These are phyloP conservation scores for Heteronetta atricapilla DNA, from an alignment of 2,113 vertebrate genomes.

Conservation along the genomic window DNA sequence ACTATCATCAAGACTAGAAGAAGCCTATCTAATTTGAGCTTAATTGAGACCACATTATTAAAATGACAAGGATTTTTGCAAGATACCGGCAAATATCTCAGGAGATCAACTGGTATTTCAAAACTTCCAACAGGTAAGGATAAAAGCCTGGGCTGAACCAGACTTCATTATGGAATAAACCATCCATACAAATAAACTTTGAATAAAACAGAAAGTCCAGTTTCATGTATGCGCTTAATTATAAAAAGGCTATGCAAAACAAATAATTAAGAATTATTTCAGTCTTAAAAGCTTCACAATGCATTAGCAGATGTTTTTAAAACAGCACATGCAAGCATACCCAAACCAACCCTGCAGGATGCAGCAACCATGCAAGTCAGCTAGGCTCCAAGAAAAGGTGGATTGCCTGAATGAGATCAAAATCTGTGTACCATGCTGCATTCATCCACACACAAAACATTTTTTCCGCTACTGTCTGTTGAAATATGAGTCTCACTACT, in stretches of 20 bases:
- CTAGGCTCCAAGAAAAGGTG: not conserved
- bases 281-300: not conserved
- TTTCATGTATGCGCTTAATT: not conserved
- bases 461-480: not conserved
- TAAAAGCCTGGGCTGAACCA: not conserved
- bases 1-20: not conserved
- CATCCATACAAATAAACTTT: not conserved
- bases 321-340: not conserved
- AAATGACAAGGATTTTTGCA: not conserved
- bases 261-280: not conserved
- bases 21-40: not conserved
- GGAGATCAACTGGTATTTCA: not conserved
- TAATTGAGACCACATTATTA: not conserved
- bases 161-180: not conserved
- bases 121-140: not conserved
- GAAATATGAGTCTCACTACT: not conserved
- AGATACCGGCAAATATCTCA: not conserved
- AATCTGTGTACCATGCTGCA: not conserved
- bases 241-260: not conserved
- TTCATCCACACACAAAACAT: not conserved
- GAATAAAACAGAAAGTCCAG: not conserved
- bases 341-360: not conserved
- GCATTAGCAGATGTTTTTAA: not conserved
- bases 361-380: not conserved
- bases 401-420: not conserved